Conservation (phyloP, 23 tunicate species). For the Pegea sp. region DNA sequence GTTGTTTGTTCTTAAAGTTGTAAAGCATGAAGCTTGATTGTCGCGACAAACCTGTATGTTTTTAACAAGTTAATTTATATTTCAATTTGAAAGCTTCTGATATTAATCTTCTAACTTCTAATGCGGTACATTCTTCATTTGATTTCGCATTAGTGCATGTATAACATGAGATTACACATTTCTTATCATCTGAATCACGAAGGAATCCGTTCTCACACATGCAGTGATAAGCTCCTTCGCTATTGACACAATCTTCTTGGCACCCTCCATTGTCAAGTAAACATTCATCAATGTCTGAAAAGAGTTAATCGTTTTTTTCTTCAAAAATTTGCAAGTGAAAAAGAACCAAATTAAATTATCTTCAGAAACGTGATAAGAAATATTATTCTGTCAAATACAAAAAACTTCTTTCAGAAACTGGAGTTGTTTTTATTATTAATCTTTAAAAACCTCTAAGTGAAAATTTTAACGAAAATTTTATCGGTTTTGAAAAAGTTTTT, state of each 20-base stretch:
- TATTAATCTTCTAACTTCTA: slow-evolving; percentile 13
- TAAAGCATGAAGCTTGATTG: slow-evolving; percentile 62
- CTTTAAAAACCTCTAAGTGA: no score
- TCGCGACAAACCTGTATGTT: slow-evolving; percentile 27
- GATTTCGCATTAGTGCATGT: slow-evolving; percentile 45
- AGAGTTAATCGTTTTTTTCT: no score
- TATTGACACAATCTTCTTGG: not conserved
- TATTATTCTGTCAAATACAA: no score
- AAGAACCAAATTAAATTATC: no score
- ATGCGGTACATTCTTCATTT: slow-evolving; percentile 30
- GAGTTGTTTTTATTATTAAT: no score
- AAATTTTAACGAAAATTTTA: not conserved
- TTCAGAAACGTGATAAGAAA: no score
- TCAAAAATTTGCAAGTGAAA: no score
- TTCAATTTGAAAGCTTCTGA: no score
- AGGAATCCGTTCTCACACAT: not conserved
- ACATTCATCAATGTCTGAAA: not conserved
- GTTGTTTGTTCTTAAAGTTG: slow-evolving; percentile 53
- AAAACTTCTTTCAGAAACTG: no score
- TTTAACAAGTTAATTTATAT: no score
- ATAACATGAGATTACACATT: slow-evolving; percentile 76
- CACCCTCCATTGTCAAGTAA: not conserved
- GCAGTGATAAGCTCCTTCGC: not conserved
- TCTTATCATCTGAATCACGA: slow-evolving; percentile 20
- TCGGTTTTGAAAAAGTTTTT: not conserved